Conservation (phyloP, 2,888 invertebrate genomes). For the Eudemis profundana region DNA sequence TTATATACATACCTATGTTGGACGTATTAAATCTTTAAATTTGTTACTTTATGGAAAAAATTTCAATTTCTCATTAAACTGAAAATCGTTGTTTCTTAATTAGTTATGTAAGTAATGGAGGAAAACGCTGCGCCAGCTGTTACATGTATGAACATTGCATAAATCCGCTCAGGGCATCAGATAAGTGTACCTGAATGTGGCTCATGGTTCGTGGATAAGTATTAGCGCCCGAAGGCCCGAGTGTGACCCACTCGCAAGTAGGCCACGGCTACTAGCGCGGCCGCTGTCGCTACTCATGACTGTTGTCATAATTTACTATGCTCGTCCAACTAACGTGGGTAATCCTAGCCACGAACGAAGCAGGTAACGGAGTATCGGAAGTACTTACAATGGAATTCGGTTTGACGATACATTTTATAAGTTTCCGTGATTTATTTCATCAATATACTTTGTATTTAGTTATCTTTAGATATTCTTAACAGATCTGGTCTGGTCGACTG, state of each 20-base stretch:
- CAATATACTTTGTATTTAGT: too few relatives aligned
- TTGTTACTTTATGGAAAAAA: too few relatives aligned
- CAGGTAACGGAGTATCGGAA: background rate
- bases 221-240: constrained; percentile 49
- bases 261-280: constrained; percentile 68
- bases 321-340: constrained; percentile 3
- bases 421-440: too few relatives aligned
- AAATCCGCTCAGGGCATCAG: constrained; percentile 17
- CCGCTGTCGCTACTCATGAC: constrained; percentile 35
- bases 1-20: too few relatives aligned
- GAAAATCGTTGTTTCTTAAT: constrained; percentile 4
- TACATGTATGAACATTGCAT: constrained; percentile 20
- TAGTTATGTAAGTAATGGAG: constrained; percentile 7
- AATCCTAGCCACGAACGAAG: background rate
- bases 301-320: constrained; percentile 40
- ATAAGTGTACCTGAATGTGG: constrained; percentile 30
- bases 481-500: too few relatives aligned
- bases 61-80: background rate
- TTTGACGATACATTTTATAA: too few relatives aligned
- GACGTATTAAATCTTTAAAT: too few relatives aligned
- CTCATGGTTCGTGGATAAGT: constrained; percentile 39
- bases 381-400: background rate
- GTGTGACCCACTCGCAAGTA: constrained; percentile 59
- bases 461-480: too few relatives aligned
- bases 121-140: background rate